Evolutionary conservation across 2,797 vertebrate genomes (phyloP).

Genomic region (Gambelia wislizenii): DNA sequence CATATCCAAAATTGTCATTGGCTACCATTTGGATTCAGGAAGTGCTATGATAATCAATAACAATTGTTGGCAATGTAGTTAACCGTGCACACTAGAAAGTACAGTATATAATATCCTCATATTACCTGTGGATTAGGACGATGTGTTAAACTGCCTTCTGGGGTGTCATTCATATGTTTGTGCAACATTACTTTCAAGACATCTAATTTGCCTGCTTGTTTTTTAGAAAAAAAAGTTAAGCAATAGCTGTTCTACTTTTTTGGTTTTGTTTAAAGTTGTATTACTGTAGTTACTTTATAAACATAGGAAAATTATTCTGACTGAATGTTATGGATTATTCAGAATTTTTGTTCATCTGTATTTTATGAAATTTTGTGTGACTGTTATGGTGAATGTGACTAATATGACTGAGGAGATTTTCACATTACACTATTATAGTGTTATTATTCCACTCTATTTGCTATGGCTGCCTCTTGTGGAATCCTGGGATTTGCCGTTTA

Average conservation of each 20-base stretch:
- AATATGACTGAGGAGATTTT: no score
- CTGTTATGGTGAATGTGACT: not conserved
- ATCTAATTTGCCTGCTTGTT: not conserved
- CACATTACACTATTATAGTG: no score
- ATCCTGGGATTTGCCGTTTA: no score
- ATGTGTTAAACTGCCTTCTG: not conserved
- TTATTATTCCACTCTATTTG: no score
- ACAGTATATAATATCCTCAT: accelerated
- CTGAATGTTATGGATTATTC: not conserved
- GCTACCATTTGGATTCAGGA: not conserved
- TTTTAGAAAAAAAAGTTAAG: conserved; percentile 28
- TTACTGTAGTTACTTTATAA: not conserved
- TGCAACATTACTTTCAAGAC: accelerated
- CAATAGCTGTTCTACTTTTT: conserved; percentile 11
- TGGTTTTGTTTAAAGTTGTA: not conserved
- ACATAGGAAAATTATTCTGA: not conserved
- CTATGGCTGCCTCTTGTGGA: no score
- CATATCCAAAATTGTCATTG: not conserved
- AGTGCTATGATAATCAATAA: not conserved
- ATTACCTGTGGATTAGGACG: not conserved
- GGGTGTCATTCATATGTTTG: not conserved
- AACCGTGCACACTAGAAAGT: not conserved
- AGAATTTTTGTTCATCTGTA: not conserved
- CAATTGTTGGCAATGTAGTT: conserved; percentile 5
- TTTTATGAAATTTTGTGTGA: not conserved